Conservation (phyloP, 2,888 invertebrate genomes). For the Synanthedon andrenaeformis region DNA sequence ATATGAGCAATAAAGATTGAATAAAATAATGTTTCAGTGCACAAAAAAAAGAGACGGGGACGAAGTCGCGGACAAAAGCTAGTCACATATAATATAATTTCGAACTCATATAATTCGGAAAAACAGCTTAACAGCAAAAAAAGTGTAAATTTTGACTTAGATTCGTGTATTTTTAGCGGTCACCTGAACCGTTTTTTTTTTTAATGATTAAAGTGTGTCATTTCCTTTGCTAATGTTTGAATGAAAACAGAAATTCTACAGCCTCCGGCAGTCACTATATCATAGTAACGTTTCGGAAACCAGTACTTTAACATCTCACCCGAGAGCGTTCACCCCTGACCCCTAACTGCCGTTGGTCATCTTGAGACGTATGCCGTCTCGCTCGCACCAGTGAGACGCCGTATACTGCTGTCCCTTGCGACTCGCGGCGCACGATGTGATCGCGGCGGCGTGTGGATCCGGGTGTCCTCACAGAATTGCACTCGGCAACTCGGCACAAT, state of each 20-base stretch:
- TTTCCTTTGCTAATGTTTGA: background rate
- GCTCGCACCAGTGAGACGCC: slow-evolving; percentile 11
- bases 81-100: no score
- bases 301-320: slow-evolving; percentile 41
- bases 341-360: slow-evolving; percentile 64
- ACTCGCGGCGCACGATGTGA: slow-evolving; percentile 54
- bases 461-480: slow-evolving; percentile 67
- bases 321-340: slow-evolving; percentile 68
- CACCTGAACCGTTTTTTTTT: no score
- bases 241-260: slow-evolving; percentile 9
- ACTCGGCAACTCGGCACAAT: slow-evolving; percentile 34
- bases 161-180: no score
- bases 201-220: background rate
- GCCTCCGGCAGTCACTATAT: slow-evolving; percentile 26
- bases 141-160: no score
- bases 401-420: slow-evolving; percentile 25
- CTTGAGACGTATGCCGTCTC: slow-evolving; percentile 41
- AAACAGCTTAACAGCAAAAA: no score
- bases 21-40: no score
- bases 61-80: no score
- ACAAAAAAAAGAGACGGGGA: no score
- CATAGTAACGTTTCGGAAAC: slow-evolving; percentile 13
- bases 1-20: no score
- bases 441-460: slow-evolving; percentile 40
- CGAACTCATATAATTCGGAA: no score